Base-by-base conservation (phyloP, 1,140 invertebrate genomes). In the Dendroctonus ponderosae region DNA sequence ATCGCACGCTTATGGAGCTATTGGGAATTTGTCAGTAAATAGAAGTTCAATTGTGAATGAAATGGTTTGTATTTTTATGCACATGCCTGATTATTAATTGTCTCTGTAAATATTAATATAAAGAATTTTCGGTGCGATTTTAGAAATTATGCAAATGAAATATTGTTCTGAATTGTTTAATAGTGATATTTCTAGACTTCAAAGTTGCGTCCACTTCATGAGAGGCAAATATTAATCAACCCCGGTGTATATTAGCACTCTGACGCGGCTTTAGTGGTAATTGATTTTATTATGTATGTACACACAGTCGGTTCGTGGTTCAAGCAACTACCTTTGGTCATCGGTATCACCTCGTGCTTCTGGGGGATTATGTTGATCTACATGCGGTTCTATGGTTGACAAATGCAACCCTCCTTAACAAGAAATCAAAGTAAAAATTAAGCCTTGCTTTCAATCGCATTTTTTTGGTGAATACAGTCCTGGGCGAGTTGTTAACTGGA, bases 361-460 rank as follows among this genome's bases (percentile, higher is more conserved):
- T 90, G 88, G 87, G 89, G 87, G 74, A 83, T 90, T 71, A 84
- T 88, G 68, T 83, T 90, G 70, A 78, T 84, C 68, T 80, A 78
- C 70, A 74, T 79, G 70, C 71, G 76, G 62, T 70, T 79, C 62
- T 79, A 79, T 68, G 73, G 71, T 76, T 79, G 70, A 75, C 73
- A 52, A 50, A 59, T 61, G 64, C 48, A 15, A 26, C 26, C 26
- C 26, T 26, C 1, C 26, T 26, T 26, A 26, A 26, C 26, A 26
- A 26, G 26, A 26, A 26, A 26, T 26, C 26, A 63, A 66, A 60
- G 63, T 67, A 67, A 67, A 67, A 67, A 39, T 40, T 39, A 62
- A 61, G 62, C 67, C 15, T 64, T 69, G 64, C 64, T 66, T 66
- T 59, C 52, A 46, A 44, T 38, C 62, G 62, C 53, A 65, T 65